phyloP scores from a whole-genome alignment of 2,113 vertebrate genomes.

The Mirounga angustirostris region DNA sequence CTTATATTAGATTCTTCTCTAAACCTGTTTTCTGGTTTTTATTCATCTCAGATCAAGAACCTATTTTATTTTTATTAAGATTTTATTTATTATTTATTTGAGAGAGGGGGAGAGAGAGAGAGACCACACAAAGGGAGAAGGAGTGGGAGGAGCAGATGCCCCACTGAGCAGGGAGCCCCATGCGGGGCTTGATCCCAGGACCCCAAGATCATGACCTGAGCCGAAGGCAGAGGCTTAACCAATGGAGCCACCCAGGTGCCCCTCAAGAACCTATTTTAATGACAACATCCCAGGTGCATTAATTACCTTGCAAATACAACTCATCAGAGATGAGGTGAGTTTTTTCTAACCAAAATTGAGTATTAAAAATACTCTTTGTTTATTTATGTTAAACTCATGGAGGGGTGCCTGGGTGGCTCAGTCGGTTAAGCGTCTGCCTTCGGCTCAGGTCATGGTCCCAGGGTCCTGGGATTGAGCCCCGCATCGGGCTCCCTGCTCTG shows the following conservation, averaged over 20 bases:
- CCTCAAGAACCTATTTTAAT: not conserved
- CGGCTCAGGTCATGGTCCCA: no score
- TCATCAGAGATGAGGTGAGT: not conserved
- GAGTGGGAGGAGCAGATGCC: no score
- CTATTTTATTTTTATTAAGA: not conserved
- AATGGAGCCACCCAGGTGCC: no score
- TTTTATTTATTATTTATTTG: not conserved
- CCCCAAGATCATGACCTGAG: no score
- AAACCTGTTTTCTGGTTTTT: not conserved
- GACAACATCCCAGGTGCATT: not conserved
- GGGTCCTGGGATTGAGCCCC: no score
- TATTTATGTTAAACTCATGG: not conserved
- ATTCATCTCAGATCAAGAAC: not conserved
- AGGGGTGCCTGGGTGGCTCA: not conserved
- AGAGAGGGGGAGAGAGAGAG: no score
- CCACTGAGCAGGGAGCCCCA: no score
- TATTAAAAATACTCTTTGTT: not conserved
- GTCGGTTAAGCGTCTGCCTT: no score
- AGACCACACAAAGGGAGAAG: no score
- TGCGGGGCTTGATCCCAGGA: no score
- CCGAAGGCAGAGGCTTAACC: no score
- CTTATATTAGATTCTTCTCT: not conserved
- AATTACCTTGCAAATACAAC: constrained; percentile 13
- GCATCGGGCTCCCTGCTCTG: no score
- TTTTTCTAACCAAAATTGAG: not conserved